These are phyloP conservation scores for Enteromius paludinosus DNA, from an alignment of 2,797 vertebrate genomes.

Conservation along the genomic window DNA sequence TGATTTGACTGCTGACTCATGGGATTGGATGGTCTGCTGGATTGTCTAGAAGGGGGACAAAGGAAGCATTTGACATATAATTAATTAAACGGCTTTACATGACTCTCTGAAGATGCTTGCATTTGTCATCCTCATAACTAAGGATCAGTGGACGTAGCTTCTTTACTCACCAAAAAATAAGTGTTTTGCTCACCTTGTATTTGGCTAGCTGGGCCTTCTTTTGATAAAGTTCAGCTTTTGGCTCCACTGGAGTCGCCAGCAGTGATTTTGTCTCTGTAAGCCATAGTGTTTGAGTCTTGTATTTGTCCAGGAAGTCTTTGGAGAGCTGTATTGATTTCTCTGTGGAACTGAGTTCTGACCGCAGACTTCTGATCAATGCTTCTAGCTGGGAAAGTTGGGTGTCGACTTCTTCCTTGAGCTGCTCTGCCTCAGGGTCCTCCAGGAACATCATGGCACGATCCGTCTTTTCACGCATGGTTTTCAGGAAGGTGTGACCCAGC, in stretches of 20 bases:
- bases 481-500: slow-evolving; percentile 88
- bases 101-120: background rate
- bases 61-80: background rate
- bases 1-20: slow-evolving; percentile 87
- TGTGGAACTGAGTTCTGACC: slow-evolving; percentile 85
- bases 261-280: slow-evolving; percentile 83
- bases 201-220: slow-evolving; percentile 96
- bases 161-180: background rate
- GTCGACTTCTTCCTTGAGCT: slow-evolving; percentile 84
- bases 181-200: slow-evolving; percentile 85
- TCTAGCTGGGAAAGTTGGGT: slow-evolving; percentile 83
- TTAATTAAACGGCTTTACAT: background rate
- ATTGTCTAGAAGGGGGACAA: slow-evolving; percentile 80
- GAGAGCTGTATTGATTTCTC: slow-evolving; percentile 88
- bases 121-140: background rate
- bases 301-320: slow-evolving; percentile 93
- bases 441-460: slow-evolving; percentile 83
- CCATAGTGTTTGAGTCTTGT: slow-evolving; percentile 89
- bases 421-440: slow-evolving; percentile 83
- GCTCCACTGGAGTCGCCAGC: slow-evolving; percentile 82
- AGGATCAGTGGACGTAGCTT: background rate
- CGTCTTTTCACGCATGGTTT: slow-evolving; percentile 88
- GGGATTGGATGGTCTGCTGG: slow-evolving; percentile 88
- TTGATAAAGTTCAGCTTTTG: slow-evolving; percentile 95
- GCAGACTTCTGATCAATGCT: slow-evolving; percentile 84